phyloP scores from a whole-genome alignment of 2,113 vertebrate species.

The Eptatretus burgeri region DNA sequence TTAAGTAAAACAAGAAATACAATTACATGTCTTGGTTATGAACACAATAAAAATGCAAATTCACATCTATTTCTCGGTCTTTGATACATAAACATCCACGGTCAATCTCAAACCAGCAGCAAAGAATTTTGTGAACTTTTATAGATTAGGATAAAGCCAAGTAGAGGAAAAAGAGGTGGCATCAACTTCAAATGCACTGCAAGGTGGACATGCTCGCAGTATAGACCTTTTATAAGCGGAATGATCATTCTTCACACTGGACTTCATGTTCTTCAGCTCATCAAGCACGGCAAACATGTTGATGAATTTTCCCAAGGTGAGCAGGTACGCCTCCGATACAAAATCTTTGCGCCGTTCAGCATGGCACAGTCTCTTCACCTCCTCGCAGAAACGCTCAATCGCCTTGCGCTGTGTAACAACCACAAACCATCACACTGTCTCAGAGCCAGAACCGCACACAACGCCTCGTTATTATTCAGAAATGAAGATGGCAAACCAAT shows the following conservation, averaged over 20 bases:
- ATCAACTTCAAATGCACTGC: neutral
- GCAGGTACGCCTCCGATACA: constrained; percentile 73
- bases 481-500: too few relatives aligned
- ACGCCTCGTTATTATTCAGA: too few relatives aligned
- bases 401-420: constrained; percentile 35
- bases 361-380: constrained; percentile 65
- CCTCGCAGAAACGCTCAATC: constrained; percentile 75
- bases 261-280: constrained; percentile 95
- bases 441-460: too few relatives aligned
- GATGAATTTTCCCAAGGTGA: constrained; percentile 86
- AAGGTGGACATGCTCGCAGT: neutral
- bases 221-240: constrained; percentile 68
- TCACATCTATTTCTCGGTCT: neutral
- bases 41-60: neutral
- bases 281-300: constrained; percentile 95
- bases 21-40: too few relatives aligned
- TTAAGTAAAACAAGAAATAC: too few relatives aligned
- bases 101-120: too few relatives aligned
- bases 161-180: neutral
- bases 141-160: neutral
- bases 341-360: constrained; percentile 79
- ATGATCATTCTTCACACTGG: constrained; percentile 87
- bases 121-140: too few relatives aligned
- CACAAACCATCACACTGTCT: too few relatives aligned
- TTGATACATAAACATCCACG: too few relatives aligned